Percentiles rank a stretch among this genome's conserved stretches.
These are phyloP conservation scores for Rhopalosiphum maidis DNA, from an alignment of 1,140 invertebrate genomes.

Conservation along the genomic window DNA sequence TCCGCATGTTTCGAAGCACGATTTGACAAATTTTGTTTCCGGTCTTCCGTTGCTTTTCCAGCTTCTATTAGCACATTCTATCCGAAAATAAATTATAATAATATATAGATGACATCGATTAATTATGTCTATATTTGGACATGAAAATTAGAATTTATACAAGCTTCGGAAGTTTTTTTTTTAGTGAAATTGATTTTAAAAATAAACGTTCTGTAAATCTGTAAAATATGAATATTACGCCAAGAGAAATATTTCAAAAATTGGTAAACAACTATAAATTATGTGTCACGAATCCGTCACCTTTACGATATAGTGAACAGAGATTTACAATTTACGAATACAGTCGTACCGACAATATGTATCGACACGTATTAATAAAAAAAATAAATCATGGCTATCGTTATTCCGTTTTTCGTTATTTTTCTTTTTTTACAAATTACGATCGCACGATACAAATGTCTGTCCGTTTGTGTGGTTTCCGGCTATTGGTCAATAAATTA, in stretches of 20 bases:
- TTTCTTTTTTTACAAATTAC: background rate
- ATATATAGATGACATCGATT: background rate
- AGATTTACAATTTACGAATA: background rate
- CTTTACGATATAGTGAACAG: background rate
- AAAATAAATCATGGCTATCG: background rate
- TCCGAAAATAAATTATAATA: background rate
- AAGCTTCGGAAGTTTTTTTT: background rate
- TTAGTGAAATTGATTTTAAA: background rate
- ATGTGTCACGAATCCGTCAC: background rate
- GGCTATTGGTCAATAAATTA: background rate
- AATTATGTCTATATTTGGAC: background rate
- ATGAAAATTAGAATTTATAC: background rate
- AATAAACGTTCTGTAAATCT: background rate
- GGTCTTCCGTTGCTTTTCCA: background rate
- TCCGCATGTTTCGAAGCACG: background rate
- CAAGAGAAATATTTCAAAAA: background rate
- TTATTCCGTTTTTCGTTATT: background rate
- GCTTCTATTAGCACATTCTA: background rate
- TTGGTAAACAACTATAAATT: background rate
- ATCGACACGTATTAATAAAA: background rate
- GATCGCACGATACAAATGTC: background rate
- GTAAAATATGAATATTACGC: background rate
- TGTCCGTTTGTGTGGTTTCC: background rate
- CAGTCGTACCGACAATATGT: background rate
- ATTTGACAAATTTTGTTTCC: background rate